Evolutionary conservation across 2,888 invertebrate genomes (phyloP).

Genomic region (Dicroscelio sp.): DNA sequence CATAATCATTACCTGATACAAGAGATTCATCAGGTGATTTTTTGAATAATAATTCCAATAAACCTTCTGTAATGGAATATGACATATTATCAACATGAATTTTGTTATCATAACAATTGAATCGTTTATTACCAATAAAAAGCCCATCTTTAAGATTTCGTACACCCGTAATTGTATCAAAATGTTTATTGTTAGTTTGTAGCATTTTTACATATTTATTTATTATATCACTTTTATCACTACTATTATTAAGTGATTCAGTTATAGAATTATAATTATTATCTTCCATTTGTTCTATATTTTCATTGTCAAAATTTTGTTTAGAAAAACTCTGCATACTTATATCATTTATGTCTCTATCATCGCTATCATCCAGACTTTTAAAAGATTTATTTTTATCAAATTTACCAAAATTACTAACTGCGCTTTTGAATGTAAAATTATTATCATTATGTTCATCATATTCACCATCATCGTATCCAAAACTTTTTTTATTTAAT

Average conservation of each 20-base stretch:
- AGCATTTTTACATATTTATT: background rate
- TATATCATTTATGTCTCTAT: no score
- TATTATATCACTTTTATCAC: background rate
- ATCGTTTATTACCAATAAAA: conserved; percentile 29
- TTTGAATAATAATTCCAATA: conserved; percentile 36
- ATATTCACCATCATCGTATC: no score
- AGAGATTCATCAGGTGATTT: background rate
- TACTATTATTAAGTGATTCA: background rate
- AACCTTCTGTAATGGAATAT: conserved; percentile 6
- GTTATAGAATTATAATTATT: no score
- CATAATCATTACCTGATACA: background rate
- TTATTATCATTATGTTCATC: background rate
- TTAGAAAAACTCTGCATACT: no score
- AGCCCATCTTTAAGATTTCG: conserved; percentile 5
- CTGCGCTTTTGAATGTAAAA: background rate
- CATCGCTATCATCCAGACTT: no score
- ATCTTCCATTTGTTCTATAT: no score
- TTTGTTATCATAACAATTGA: background rate
- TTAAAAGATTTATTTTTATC: no score
- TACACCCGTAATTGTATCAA: background rate
- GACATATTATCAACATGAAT: background rate
- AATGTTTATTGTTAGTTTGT: background rate
- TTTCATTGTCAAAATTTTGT: no score
- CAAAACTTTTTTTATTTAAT: background rate
- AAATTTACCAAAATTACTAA: background rate